phyloP scores from a whole-genome alignment of 2,797 vertebrate genomes.

The Strix occidentalis region DNA sequence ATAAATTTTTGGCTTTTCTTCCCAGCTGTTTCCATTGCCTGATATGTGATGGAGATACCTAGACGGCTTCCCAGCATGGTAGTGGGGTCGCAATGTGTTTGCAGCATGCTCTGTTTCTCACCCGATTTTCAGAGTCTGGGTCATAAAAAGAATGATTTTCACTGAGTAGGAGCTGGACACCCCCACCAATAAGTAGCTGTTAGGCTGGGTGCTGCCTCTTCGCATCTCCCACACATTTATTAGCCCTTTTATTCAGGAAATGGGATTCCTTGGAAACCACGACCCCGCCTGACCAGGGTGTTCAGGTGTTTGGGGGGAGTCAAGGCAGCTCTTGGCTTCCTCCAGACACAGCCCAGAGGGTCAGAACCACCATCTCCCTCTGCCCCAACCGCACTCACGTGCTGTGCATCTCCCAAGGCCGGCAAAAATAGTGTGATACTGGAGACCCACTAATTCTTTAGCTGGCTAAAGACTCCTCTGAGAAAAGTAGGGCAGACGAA shows the following conservation, averaged over 20 bases:
- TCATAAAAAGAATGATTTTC: neutral
- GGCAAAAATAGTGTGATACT: neutral
- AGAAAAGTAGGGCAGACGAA: neutral
- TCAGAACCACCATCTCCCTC: neutral
- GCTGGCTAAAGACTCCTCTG: neutral
- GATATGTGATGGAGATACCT: no score
- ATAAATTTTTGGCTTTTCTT: neutral
- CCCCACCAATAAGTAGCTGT: fast-evolving
- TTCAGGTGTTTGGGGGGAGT: neutral
- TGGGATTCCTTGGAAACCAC: neutral
- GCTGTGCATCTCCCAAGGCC: neutral
- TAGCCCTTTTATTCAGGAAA: neutral
- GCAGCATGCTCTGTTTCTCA: neutral
- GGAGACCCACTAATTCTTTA: neutral
- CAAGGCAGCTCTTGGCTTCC: neutral
- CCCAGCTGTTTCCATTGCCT: neutral
- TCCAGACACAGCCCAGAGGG: neutral
- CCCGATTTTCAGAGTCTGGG: neutral
- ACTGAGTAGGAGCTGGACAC: neutral
- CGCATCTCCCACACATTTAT: fast-evolving
- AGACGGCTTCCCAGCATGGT: fast-evolving
- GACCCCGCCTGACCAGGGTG: fast-evolving
- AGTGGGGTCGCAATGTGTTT: no score
- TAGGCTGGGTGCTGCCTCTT: neutral
- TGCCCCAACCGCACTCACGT: fast-evolving